Evolutionary conservation across 2,888 invertebrate genomes (phyloP), one percentile per base, ranked within the genome.

Genomic region (Mesochorus sp.): DNA sequence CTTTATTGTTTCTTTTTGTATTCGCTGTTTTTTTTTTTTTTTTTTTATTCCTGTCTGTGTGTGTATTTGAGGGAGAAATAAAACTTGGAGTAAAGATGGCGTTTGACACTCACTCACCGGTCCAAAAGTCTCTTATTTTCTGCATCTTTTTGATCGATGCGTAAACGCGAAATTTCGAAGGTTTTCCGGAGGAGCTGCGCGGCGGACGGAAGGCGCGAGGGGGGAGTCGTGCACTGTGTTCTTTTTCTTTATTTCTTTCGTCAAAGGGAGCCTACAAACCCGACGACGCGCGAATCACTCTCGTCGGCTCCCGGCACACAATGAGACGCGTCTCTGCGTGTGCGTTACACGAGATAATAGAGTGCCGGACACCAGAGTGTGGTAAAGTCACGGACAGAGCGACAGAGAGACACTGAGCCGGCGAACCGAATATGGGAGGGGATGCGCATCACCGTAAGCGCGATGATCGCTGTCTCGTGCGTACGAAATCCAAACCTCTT

Each of bases 1-100:
- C 10, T 14, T 49, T 39, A 39, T 42, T 31, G 5, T 26, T 3
- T 34, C 14, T 55, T n/a, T 51, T 17, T 57, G n/a, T n/a, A n/a
- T 34, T 31, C 14, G 31, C 17, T 24, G 10, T 57, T 19, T 10
- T 5, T 53, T n/a, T 61, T 21, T 6, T 3, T 4, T 47, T 67
- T 6, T 49, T 70, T 31, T 31, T 39, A 28, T 26, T 55, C 62
- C 64, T 68, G 59, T 53, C 55, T n/a, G n/a, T n/a, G n/a, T n/a
- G n/a, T n/a, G 47, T 34, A 61, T 68, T 49, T 82, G 85, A 85
- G 88, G 88, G 88, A 88, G 84, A 87, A 87, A 87, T 92, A 92
- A 91, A 74, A 73, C 74, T 75, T 72, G 68, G 82, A 91, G 91
- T 91, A 92, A 93, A 93, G 93, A 93, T 93, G 93, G 93, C 93